phyloP scores from a whole-genome alignment of 2,888 invertebrate species.

The Patella pellucida region DNA sequence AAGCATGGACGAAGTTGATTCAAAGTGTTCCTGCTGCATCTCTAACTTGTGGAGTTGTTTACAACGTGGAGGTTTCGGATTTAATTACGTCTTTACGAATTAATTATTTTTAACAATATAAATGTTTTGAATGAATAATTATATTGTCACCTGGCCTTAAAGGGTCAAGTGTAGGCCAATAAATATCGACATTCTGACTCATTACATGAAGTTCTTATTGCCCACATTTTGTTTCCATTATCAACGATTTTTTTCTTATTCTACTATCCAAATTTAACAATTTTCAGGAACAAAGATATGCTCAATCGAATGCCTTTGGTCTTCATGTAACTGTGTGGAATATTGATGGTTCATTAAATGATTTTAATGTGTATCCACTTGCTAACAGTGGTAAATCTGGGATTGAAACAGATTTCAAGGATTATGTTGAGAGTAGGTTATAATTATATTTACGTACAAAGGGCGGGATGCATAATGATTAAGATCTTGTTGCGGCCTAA shows the following conservation, averaged over 20 bases:
- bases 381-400: not conserved
- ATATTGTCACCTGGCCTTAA: too few relatives aligned
- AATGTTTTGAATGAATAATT: not conserved
- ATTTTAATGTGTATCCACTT: constrained; percentile 6
- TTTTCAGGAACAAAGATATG: too few relatives aligned
- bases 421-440: constrained; percentile 13
- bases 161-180: too few relatives aligned
- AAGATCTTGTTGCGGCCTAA: too few relatives aligned
- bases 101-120: not conserved
- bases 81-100: too few relatives aligned
- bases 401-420: not conserved
- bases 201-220: too few relatives aligned
- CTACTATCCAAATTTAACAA: too few relatives aligned
- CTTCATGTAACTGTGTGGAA: constrained; percentile 14
- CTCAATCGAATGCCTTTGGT: not conserved
- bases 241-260: too few relatives aligned
- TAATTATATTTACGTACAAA: not conserved
- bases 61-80: not conserved
- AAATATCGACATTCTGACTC: too few relatives aligned
- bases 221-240: too few relatives aligned
- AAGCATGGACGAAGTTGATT: constrained; percentile 27
- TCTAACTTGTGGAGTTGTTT: not conserved
- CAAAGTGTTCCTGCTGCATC: not conserved
- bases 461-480: not conserved
- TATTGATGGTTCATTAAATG: constrained; percentile 14